A percentile compares a stretch with the other conserved stretches of the same genome.
phyloP scores from a whole-genome alignment of 2,797 vertebrate genomes.

The Luscinia megarhynchos region DNA sequence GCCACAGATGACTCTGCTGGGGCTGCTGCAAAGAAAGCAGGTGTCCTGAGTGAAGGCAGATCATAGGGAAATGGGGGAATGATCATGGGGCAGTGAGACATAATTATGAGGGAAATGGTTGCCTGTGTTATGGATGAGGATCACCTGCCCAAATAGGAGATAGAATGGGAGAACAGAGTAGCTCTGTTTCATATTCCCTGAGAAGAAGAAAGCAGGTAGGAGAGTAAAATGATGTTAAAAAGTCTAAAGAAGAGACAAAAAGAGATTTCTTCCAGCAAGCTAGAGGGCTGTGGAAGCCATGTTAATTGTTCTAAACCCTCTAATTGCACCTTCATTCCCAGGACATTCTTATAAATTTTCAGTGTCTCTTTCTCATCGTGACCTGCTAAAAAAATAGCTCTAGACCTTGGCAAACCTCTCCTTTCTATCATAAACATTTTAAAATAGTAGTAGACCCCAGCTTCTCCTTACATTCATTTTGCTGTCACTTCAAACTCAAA shows the following conservation, averaged over 20 bases:
- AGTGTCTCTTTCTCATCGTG: background rate
- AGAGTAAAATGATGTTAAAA: background rate
- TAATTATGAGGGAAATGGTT: background rate
- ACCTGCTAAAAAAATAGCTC: background rate
- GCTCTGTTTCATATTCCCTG: background rate
- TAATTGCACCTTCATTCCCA: background rate
- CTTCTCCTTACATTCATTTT: background rate
- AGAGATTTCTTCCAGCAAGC: background rate
- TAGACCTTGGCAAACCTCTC: background rate
- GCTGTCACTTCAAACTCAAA: background rate
- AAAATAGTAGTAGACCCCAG: background rate
- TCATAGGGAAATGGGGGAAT: background rate
- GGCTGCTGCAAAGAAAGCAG: background rate
- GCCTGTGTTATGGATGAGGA: background rate
- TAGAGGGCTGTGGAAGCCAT: background rate
- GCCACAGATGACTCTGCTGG: background rate
- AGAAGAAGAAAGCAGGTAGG: background rate
- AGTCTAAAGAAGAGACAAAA: background rate
- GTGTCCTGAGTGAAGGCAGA: background rate
- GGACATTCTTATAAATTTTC: background rate
- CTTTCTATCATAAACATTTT: background rate
- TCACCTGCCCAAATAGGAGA: background rate
- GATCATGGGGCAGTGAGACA: background rate
- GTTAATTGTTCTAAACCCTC: background rate
- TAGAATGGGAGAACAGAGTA: background rate